These are phyloP conservation scores for Pollenia griseotomentosa DNA, from an alignment of 2,888 invertebrate genomes.

Conservation along the genomic window DNA sequence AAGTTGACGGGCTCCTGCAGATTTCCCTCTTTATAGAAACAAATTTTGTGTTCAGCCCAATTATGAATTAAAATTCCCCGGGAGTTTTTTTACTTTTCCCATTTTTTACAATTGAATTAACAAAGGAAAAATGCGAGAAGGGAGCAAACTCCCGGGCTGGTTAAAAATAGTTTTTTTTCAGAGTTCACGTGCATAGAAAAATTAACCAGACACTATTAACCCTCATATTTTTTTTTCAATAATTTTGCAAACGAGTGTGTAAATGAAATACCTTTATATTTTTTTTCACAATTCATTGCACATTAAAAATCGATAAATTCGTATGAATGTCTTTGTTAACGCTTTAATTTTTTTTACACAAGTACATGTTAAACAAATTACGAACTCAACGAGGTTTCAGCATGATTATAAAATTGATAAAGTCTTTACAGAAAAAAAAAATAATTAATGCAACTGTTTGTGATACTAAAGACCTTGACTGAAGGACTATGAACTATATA, in stretches of 20 bases:
- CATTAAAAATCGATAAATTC: conserved; percentile 51
- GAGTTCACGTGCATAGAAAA: too few relatives aligned
- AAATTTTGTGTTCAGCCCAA: too few relatives aligned
- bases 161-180: too few relatives aligned
- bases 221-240: conserved; percentile 8
- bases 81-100: too few relatives aligned
- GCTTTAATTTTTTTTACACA: conserved; percentile 29
- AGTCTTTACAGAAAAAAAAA: not conserved
- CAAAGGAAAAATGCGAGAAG: too few relatives aligned
- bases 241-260: conserved; percentile 19
- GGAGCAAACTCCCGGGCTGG: too few relatives aligned
- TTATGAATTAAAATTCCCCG: too few relatives aligned
- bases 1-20: too few relatives aligned
- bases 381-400: not conserved
- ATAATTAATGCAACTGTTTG: not conserved
- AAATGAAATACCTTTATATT: conserved; percentile 19
- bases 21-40: too few relatives aligned
- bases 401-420: not conserved
- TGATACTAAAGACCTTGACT: conserved; percentile 1
- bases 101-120: too few relatives aligned
- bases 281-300: conserved; percentile 30
- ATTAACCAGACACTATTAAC: not conserved
- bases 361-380: conserved; percentile 39
- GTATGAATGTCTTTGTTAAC: conserved; percentile 55
- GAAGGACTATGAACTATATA: not conserved